Evolutionary conservation across 2,113 vertebrate species (phyloP).

Genomic region (Myrmecobius fasciatus): DNA sequence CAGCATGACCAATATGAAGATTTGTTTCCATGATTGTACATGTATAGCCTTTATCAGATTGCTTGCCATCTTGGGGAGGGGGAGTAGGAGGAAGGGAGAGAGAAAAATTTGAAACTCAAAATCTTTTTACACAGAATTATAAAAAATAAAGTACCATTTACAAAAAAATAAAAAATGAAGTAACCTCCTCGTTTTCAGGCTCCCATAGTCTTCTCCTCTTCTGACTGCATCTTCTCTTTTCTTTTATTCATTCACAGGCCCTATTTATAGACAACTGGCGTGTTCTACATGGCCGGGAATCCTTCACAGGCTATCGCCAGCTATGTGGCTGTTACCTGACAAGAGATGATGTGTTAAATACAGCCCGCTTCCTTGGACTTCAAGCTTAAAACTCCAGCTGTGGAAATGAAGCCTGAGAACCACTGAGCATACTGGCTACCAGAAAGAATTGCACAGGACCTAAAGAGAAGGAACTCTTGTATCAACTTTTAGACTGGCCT

Average conservation of each 20-base stretch:
- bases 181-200: conserved; percentile 21
- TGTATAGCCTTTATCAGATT: no score
- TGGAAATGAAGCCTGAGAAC: neutral
- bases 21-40: no score
- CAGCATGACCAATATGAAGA: no score
- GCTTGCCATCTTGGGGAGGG: no score
- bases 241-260: conserved; percentile 82
- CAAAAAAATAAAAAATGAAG: neutral
- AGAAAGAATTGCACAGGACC: neutral
- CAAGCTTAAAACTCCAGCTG: conserved; percentile 81
- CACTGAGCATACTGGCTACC: neutral
- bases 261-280: conserved; percentile 96
- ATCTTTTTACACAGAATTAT: no score
- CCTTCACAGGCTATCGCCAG: conserved; percentile 92
- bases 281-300: conserved; percentile 92
- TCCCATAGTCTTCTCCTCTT: neutral
- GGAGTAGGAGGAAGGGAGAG: no score
- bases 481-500: neutral
- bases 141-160: no score
- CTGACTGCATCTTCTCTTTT: conserved; percentile 14
- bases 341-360: conserved; percentile 92
- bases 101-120: no score
- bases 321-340: conserved; percentile 96
- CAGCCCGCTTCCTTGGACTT: conserved; percentile 89
- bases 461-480: neutral